Evolutionary conservation across 2,113 vertebrate genomes (phyloP).

Genomic region (Puffinus mauretanicus): DNA sequence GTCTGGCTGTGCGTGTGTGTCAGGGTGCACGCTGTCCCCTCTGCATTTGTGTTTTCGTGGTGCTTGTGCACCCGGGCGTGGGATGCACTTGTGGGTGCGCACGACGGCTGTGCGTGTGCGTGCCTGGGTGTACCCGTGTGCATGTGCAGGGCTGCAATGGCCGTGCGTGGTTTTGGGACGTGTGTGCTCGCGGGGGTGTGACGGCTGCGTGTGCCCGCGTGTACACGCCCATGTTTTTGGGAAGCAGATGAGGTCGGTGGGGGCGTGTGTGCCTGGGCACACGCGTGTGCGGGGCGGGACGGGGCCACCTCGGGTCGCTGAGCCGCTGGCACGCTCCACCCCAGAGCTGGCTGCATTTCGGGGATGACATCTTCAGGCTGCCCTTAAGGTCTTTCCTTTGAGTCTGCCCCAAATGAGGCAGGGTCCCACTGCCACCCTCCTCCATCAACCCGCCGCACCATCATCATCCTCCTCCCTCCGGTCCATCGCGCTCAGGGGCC

Average conservation of each 20-base stretch:
- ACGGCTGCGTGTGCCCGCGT: rapidly evolving
- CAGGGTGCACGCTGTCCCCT: too few species aligned
- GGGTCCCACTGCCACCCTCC: neutral
- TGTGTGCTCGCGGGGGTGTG: rapidly evolving
- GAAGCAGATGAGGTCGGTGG: rapidly evolving
- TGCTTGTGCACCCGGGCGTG: rapidly evolving
- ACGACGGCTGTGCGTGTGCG: rapidly evolving
- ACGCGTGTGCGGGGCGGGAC: rapidly evolving
- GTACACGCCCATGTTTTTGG: rapidly evolving
- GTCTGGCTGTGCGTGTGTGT: neutral
- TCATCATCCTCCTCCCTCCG: neutral
- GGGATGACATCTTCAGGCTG: neutral
- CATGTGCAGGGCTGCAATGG: rapidly evolving
- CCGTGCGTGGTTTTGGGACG: rapidly evolving
- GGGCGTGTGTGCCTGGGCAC: rapidly evolving
- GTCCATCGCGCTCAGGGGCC: rapidly evolving
- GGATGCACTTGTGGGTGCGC: neutral
- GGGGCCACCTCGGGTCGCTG: neutral
- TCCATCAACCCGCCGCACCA: rapidly evolving
- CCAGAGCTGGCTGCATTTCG: rapidly evolving
- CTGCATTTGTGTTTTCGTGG: neutral
- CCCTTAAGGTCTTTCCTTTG: neutral
- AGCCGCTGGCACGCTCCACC: neutral
- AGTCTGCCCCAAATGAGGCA: neutral
- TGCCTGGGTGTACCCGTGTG: too few species aligned